Conservation (phyloP, 2,797 vertebrate genomes). For the Acanthiza pusilla region DNA sequence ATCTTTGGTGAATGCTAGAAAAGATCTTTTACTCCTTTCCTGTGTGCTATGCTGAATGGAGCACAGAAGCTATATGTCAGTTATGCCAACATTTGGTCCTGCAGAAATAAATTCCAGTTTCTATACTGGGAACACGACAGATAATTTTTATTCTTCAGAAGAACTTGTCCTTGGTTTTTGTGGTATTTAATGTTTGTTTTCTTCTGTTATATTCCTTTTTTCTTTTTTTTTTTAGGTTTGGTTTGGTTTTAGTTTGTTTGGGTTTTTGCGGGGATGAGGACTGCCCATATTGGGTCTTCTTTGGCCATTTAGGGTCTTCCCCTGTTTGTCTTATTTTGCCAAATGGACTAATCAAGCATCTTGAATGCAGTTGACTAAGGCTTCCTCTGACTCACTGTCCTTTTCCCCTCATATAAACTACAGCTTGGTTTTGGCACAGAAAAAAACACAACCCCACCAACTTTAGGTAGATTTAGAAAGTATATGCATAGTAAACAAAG, state of each 20-base stretch:
- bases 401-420: not conserved
- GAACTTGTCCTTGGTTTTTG: not conserved
- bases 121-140: not conserved
- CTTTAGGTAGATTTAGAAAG: not conserved
- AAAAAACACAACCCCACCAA: not conserved
- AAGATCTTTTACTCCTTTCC: not conserved
- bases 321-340: not conserved
- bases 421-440: not conserved
- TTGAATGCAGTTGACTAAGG: not conserved
- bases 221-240: not conserved
- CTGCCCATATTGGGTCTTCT: not conserved
- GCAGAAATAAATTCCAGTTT: not conserved
- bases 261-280: rapidly evolving
- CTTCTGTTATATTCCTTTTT: rapidly evolving
- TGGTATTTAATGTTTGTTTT: not conserved
- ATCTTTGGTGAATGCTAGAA: not conserved
- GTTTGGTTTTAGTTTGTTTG: not conserved
- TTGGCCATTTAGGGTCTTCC: not conserved
- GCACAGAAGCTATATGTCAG: not conserved
- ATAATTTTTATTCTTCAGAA: not conserved
- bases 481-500: not conserved
- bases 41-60: not conserved
- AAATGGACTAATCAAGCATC: not conserved
- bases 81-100: not conserved
- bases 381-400: not conserved